Conservation (phyloP, 1,140 invertebrate species). For the Heliconius hewitsoni region DNA sequence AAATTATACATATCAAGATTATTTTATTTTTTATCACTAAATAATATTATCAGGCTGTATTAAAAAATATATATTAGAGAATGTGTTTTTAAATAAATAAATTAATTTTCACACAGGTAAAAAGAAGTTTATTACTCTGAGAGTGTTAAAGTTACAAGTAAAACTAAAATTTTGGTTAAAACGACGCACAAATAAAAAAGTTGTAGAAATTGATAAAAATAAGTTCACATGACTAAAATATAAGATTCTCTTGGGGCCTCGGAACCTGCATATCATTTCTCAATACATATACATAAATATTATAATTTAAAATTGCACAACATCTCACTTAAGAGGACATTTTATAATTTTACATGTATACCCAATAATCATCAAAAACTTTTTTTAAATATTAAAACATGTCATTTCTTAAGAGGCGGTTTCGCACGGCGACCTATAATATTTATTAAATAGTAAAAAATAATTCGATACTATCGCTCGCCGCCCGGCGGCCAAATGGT, state of each 20-base stretch:
- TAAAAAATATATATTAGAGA: too few relatives aligned
- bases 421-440: slow-evolving; percentile 39
- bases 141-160: slow-evolving; percentile 54
- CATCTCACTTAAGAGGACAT: slow-evolving; percentile 40
- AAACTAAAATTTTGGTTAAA: slow-evolving; percentile 43
- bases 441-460: slow-evolving; percentile 46
- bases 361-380: slow-evolving; percentile 44
- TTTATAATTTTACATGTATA: slow-evolving; percentile 38
- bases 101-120: slow-evolving; percentile 65
- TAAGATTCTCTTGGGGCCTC: slow-evolving; percentile 57
- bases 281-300: slow-evolving; percentile 36
- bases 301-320: slow-evolving; percentile 48
- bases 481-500: slow-evolving; percentile 35
- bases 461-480: slow-evolving; percentile 41
- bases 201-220: slow-evolving; percentile 41
- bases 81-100: slow-evolving; percentile 40
- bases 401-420: slow-evolving; percentile 32
- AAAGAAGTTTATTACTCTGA: slow-evolving; percentile 63
- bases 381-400: slow-evolving; percentile 45
- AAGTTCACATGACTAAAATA: slow-evolving; percentile 46
- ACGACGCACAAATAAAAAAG: slow-evolving; percentile 44
- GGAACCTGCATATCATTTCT: slow-evolving; percentile 64
- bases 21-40: too few relatives aligned
- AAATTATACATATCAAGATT: too few relatives aligned
- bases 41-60: too few relatives aligned